Percentiles rank a stretch among this genome's conserved stretches.
phyloP scores from a whole-genome alignment of 2,113 vertebrate species.

The Apteryx mantelli region DNA sequence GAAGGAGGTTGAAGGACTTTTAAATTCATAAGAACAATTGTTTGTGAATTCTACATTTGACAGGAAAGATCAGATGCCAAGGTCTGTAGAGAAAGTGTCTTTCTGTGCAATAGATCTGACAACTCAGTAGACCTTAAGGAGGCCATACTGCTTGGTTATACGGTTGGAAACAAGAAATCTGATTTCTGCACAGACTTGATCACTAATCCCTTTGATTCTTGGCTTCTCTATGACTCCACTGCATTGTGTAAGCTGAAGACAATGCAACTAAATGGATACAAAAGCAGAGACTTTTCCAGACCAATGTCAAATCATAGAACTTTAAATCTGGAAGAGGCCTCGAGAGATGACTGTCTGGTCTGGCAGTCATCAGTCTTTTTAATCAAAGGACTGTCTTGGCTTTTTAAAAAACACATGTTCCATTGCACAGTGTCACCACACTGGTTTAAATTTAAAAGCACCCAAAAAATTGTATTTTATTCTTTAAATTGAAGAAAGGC shows the following conservation, averaged over 20 bases:
- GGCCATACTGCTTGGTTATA: neutral
- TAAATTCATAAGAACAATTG: neutral
- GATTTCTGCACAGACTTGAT: neutral
- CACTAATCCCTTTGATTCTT: neutral
- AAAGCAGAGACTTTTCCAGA: conserved; percentile 32
- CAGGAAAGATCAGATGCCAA: neutral
- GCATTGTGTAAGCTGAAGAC: neutral
- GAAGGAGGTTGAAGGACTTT: neutral
- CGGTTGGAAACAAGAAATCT: neutral
- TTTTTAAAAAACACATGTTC: neutral
- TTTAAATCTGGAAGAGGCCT: conserved; percentile 27
- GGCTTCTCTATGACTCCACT: neutral
- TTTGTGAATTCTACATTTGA: neutral
- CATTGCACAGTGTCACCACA: conserved; percentile 8
- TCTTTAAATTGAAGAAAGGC: conserved; percentile 13
- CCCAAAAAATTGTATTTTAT: conserved; percentile 16
- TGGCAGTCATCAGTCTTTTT: conserved; percentile 24
- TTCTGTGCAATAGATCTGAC: neutral
- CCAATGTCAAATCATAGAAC: neutral
- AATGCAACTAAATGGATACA: neutral
- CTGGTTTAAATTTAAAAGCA: conserved; percentile 26
- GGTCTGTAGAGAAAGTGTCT: neutral
- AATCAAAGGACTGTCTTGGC: neutral
- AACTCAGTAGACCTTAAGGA: neutral
- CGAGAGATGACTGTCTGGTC: conserved; percentile 1